Conservation (phyloP, 2,888 invertebrate genomes). For the Rosalia funebris region DNA sequence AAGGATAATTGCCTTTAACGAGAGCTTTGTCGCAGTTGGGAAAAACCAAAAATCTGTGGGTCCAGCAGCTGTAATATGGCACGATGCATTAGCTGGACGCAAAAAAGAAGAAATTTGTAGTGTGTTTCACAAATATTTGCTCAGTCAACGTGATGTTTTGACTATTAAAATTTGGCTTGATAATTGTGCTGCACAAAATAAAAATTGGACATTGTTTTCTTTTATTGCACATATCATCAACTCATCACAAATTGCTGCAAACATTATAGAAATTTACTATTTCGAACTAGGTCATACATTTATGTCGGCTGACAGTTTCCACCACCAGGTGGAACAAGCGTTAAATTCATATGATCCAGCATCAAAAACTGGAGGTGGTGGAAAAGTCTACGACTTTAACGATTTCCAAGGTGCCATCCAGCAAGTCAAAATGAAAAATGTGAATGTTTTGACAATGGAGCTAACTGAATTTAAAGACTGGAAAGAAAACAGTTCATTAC, state of each 20-base stretch:
- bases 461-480: too few relatives aligned
- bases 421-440: slow-evolving; percentile 31
- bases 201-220: neutral
- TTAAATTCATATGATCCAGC: slow-evolving; percentile 14
- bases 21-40: neutral
- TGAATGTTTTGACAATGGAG: too few relatives aligned
- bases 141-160: slow-evolving; percentile 20
- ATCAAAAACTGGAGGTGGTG: slow-evolving; percentile 7
- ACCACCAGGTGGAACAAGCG: slow-evolving; percentile 25
- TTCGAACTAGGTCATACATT: neutral
- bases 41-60: neutral
- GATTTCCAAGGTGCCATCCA: slow-evolving; percentile 26
- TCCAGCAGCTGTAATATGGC: slow-evolving; percentile 8
- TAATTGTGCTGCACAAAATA: neutral
- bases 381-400: slow-evolving; percentile 21
- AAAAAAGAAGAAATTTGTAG: slow-evolving; percentile 24
- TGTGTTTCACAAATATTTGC: slow-evolving; percentile 19
- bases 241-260: slow-evolving; percentile 22
- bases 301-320: neutral
- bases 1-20: neutral
- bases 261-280: slow-evolving; percentile 7
- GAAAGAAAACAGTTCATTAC: too few relatives aligned
- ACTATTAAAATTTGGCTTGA: slow-evolving; percentile 22
- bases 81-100: slow-evolving; percentile 23
- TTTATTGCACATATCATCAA: slow-evolving; percentile 27